These are phyloP conservation scores for Willowsia nigromaculata DNA, from an alignment of 2,888 invertebrate species.

Conservation along the genomic window DNA sequence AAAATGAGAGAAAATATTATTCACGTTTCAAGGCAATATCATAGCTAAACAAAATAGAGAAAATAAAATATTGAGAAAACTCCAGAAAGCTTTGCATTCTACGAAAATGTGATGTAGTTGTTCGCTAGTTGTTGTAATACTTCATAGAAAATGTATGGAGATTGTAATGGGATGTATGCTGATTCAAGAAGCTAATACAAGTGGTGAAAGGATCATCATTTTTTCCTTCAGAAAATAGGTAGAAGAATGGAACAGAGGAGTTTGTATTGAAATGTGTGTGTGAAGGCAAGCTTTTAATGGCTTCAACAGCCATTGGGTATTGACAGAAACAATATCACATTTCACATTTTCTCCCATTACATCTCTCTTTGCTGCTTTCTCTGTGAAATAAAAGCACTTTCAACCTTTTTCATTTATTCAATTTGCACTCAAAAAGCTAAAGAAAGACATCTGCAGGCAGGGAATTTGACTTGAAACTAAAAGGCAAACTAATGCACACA, in stretches of 20 bases:
- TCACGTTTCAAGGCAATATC: conserved; percentile 41
- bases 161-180: conserved; percentile 14
- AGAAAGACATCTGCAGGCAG: background rate
- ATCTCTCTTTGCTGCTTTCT: conserved; percentile 46
- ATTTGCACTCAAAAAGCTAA: conserved; percentile 22
- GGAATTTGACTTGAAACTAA: background rate
- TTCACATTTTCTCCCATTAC: conserved; percentile 56
- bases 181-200: background rate
- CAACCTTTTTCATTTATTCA: background rate
- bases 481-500: background rate
- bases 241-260: background rate
- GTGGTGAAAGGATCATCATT: conserved; percentile 52
- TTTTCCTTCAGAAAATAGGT: conserved; percentile 43
- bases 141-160: background rate
- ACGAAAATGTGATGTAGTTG: background rate
- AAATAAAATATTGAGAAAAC: conserved; percentile 40
- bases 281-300: conserved; percentile 65
- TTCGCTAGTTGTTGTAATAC: background rate
- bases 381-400: background rate
- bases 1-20: conserved; percentile 35
- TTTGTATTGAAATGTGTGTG: conserved; percentile 29
- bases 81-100: background rate
- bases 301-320: conserved; percentile 69
- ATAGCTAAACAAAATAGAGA: conserved; percentile 45
- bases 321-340: conserved; percentile 72